phyloP scores from a whole-genome alignment of 2,113 vertebrate genomes.

The Rhombomys opimus region DNA sequence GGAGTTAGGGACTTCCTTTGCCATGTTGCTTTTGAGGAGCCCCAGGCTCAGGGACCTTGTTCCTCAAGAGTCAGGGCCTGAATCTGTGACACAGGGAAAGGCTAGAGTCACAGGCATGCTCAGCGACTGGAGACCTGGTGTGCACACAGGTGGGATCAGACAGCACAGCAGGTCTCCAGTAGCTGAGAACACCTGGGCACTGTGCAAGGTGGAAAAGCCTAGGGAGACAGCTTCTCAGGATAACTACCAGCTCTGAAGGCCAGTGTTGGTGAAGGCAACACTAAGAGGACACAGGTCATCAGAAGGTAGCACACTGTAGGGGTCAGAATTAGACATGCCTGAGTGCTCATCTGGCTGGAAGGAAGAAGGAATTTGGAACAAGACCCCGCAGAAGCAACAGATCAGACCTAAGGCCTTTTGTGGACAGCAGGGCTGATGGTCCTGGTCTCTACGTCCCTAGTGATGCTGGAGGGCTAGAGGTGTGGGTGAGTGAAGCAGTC shows the following conservation, averaged over 20 bases:
- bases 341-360: neutral
- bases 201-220: neutral
- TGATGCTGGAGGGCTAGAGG: neutral
- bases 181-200: neutral
- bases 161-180: neutral
- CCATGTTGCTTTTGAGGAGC: neutral
- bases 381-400: neutral
- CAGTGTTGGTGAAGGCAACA: neutral
- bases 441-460: neutral
- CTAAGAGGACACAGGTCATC: neutral
- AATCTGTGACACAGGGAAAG: neutral
- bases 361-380: rapidly evolving
- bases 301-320: neutral
- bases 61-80: neutral
- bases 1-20: neutral
- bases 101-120: neutral
- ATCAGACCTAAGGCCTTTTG: neutral
- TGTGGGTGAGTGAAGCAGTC: neutral
- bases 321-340: neutral
- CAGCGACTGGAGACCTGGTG: too few relatives aligned
- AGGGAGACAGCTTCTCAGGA: neutral
- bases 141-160: neutral
- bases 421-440: neutral
- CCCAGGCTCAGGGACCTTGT: neutral
- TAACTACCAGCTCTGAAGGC: neutral